Evolutionary conservation across 1,140 invertebrate genomes (phyloP).

Genomic region (Trichogramma pretiosum): DNA sequence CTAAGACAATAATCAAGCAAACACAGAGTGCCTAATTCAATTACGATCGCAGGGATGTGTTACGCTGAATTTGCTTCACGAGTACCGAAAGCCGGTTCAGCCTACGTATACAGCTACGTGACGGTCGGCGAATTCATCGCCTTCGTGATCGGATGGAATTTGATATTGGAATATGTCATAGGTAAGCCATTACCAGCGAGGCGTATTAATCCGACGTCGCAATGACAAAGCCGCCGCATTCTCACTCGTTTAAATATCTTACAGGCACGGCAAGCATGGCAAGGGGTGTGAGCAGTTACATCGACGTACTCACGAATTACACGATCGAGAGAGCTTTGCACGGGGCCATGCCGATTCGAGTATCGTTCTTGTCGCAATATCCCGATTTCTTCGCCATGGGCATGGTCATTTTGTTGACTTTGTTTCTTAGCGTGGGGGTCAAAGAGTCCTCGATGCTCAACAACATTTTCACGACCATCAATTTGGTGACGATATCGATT

Average conservation of each 20-base stretch:
- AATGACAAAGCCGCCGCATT: no score
- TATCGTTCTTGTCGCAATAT: conserved; percentile 67
- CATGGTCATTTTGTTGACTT: conserved; percentile 57
- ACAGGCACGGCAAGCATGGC: conserved; percentile 83
- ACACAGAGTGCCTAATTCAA: neutral
- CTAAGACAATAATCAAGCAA: neutral
- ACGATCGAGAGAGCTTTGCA: conserved; percentile 61
- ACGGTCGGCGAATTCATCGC: conserved; percentile 75
- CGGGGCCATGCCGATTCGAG: conserved; percentile 59
- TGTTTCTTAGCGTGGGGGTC: conserved; percentile 71
- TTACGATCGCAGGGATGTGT: conserved; percentile 52
- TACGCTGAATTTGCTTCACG: conserved; percentile 82
- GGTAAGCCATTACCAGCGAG: conserved; percentile 49
- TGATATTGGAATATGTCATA: conserved; percentile 83
- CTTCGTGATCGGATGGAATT: conserved; percentile 79
- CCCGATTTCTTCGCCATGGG: conserved; percentile 73
- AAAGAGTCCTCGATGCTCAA: conserved; percentile 84
- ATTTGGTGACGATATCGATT: conserved; percentile 73
- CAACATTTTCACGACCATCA: conserved; percentile 82
- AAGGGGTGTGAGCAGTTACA: conserved; percentile 79
- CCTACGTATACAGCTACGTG: conserved; percentile 83
- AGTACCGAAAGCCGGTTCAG: conserved; percentile 78
- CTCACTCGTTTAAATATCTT: conserved; percentile 19
- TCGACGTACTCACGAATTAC: conserved; percentile 71
- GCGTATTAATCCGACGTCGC: no score